These are phyloP conservation scores for Drosophila grimshawi DNA, from an alignment of 1,140 invertebrate genomes.

Conservation along the genomic window DNA sequence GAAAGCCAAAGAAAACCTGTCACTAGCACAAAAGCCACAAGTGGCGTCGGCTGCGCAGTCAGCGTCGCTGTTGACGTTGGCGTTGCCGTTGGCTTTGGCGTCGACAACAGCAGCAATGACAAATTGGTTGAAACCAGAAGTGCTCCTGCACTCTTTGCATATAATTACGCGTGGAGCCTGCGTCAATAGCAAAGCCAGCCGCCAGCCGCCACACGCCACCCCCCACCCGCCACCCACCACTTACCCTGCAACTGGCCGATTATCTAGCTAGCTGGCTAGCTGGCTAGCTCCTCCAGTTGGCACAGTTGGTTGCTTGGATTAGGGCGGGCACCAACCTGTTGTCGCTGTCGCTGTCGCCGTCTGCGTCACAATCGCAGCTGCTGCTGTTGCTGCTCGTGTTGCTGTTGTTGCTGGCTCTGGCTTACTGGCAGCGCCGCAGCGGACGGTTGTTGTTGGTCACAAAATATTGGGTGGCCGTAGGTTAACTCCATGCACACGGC, in stretches of 20 bases:
- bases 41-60: constrained; percentile 22
- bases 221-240: not conserved
- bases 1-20: constrained; percentile 66
- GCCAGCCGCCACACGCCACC: not conserved
- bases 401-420: not conserved
- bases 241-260: not conserved
- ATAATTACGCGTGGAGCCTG: constrained; percentile 42
- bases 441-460: constrained; percentile 17
- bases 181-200: constrained; percentile 1
- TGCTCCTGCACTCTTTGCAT: constrained; percentile 59
- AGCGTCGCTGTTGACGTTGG: constrained; percentile 3
- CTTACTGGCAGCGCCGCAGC: not conserved
- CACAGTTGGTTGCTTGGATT: constrained; percentile 33
- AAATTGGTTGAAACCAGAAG: constrained; percentile 54
- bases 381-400: not conserved
- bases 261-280: not conserved
- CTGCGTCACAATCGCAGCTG: constrained; percentile 41
- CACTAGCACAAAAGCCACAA: constrained; percentile 50
- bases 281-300: not conserved
- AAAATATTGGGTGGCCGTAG: constrained; percentile 79
- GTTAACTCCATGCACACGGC: constrained; percentile 79
- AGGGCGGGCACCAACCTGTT: constrained; percentile 69
- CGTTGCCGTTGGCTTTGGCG: constrained; percentile 2
- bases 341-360: constrained; percentile 27
- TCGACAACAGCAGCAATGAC: constrained; percentile 39